Evolutionary conservation across 2,113 vertebrate genomes (phyloP).

Genomic region (Hippocampus zosterae): DNA sequence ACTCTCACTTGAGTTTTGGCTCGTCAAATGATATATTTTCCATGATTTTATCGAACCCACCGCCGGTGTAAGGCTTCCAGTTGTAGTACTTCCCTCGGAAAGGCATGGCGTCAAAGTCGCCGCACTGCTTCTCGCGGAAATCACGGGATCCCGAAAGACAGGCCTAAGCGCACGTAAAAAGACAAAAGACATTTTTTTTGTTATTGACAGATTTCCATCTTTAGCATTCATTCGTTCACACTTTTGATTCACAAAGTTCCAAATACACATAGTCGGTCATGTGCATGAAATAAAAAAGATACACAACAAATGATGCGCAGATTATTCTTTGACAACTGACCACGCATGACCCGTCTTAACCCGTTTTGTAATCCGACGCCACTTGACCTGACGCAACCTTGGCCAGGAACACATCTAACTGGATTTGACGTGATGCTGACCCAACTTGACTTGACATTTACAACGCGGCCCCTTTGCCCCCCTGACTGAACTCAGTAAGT

Average conservation of each 20-base stretch:
- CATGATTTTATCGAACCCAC: constrained; percentile 62
- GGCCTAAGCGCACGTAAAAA: constrained; percentile 63
- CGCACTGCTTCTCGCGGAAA: constrained; percentile 97
- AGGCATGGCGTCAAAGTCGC: constrained; percentile 94
- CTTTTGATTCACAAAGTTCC: constrained; percentile 31
- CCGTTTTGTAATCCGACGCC: background rate
- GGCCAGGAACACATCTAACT: background rate
- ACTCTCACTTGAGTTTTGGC: background rate
- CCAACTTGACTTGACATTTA: background rate
- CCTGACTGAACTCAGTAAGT: background rate
- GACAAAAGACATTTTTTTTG: background rate
- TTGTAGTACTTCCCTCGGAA: constrained; percentile 98
- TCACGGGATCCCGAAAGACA: constrained; percentile 86
- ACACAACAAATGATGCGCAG: background rate
- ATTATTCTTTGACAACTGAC: background rate
- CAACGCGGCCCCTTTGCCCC: too few relatives aligned
- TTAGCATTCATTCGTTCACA: background rate
- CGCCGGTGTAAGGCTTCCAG: constrained; percentile 98
- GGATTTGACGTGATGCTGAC: background rate
- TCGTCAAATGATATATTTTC: too few relatives aligned
- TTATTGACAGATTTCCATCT: background rate
- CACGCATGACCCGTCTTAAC: background rate
- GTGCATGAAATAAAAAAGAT: background rate
- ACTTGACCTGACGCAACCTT: background rate
- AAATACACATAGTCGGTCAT: background rate